Conservation (phyloP, 2,888 invertebrate genomes). For the Leucophenga montana region DNA sequence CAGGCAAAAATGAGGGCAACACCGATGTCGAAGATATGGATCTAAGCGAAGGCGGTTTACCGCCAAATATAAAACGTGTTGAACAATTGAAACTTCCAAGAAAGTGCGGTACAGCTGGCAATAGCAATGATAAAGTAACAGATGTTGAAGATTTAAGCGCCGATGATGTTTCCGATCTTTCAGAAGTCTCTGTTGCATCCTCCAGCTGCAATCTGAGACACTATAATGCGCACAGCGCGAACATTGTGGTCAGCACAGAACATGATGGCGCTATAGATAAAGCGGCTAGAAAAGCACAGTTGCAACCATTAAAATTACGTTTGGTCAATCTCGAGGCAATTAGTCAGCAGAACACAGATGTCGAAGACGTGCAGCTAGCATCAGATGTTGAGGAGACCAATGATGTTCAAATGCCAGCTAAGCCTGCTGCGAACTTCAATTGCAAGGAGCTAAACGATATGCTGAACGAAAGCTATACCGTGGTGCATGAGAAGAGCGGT, state of each 20-base stretch:
- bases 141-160: constrained; percentile 74
- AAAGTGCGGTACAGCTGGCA: constrained; percentile 25
- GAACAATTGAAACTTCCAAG: constrained; percentile 49
- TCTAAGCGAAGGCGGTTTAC: constrained; percentile 67
- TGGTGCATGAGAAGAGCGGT: constrained; percentile 73
- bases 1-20: constrained; percentile 42
- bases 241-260: constrained; percentile 41
- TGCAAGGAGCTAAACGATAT: constrained; percentile 70
- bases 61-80: constrained; percentile 44
- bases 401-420: constrained; percentile 61
- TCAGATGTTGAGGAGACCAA: constrained; percentile 73
- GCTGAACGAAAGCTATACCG: constrained; percentile 73
- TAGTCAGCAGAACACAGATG: constrained; percentile 70
- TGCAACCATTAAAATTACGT: constrained; percentile 45
- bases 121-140: constrained; percentile 53
- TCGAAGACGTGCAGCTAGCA: constrained; percentile 73
- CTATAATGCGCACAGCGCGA: constrained; percentile 45
- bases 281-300: constrained; percentile 43
- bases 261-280: constrained; percentile 26
- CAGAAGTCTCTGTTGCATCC: constrained; percentile 51
- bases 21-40: constrained; percentile 74
- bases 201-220: constrained; percentile 40
- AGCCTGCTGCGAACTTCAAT: constrained; percentile 46
- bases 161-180: constrained; percentile 66
- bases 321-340: constrained; percentile 46